Base-by-base conservation (phyloP, 2,797 vertebrate genomes). In the Etheostoma nigrum region DNA sequence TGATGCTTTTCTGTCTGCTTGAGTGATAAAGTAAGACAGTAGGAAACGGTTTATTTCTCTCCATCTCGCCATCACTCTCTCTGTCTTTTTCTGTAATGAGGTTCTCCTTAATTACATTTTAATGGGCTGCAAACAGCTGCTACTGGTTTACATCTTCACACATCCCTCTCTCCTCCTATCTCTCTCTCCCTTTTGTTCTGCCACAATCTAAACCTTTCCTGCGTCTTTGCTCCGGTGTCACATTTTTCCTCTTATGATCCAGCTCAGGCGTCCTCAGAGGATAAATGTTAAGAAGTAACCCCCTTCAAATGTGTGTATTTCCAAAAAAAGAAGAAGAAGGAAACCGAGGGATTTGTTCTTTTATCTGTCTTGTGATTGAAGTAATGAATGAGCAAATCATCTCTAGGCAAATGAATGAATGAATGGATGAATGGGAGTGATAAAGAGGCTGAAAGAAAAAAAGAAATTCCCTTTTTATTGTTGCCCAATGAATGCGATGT, bases 51-150 rank as follows among this genome's bases (percentile, higher is more conserved):
- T 91, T 79, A 85, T 89, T 88, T 80, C 73, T 79, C 51, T 77
- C 54, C 0, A 53, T 90, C 79, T 86, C 63, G 52, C 48, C 79
- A 76, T 87, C 33, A 13, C 67, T 87, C 77, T 85, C 70, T 69
- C 78, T 88, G 77, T 87, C 88, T 89, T 66, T 76, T 61, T 74
- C 72, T 72, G 68, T 92, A 91, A 92, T 88, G 88, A 92, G 85
- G 52, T 86, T 88, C 84, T 82, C 54, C 81, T 89, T 91, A 90
- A 93, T 91, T 92, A 90, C 90, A 88, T 93, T 93, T 90, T 91
- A 92, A 92, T 92, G 78, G 80, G 78, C 81, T 90, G 76, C 82
- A 89, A 91, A 86, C 89, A 89, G 86, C 85, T 90, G 91, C 83
- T 77, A 60, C 72, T 84, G 82, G 75, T 88, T 89, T 88, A 71